A percentile compares a stretch with the other conserved stretches of the same genome.
Evolutionary conservation across 2,113 vertebrate species (phyloP).

Genomic region (Crotophaga sulcirostris): DNA sequence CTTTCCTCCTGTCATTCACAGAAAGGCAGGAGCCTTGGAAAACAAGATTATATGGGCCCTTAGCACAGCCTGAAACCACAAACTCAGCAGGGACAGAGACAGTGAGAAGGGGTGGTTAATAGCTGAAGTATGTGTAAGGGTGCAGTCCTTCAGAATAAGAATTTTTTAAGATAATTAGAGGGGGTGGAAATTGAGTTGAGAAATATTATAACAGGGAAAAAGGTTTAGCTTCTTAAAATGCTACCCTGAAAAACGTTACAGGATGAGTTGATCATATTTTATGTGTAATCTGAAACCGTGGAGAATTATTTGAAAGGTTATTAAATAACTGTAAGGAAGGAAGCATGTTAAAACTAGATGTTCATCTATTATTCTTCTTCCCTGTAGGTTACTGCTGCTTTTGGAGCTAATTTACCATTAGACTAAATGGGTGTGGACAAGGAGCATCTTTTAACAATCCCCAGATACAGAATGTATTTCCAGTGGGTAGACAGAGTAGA

Average conservation of each 20-base stretch:
- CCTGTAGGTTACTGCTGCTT: not conserved
- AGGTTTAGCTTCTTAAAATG: not conserved
- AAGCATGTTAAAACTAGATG: not conserved
- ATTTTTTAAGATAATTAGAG: not conserved
- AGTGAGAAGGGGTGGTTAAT: not conserved
- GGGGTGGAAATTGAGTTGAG: not conserved
- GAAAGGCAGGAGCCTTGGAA: not conserved
- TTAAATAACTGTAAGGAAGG: not conserved
- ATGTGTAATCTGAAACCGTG: not conserved
- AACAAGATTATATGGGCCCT: not conserved
- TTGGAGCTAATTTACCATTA: not conserved
- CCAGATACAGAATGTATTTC: not conserved
- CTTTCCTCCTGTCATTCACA: not conserved
- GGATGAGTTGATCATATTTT: not conserved
- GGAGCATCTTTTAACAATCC: not conserved
- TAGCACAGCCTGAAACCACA: not conserved
- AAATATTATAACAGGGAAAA: not conserved
- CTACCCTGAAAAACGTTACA: not conserved
- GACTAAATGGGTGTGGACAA: not conserved
- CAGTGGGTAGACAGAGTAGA: not conserved
- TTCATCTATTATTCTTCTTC: not conserved
- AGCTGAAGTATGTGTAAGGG: not conserved
- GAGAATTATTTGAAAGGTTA: not conserved
- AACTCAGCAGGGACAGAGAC: not conserved
- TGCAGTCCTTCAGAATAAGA: not conserved